Evolutionary conservation across 2,113 vertebrate genomes (phyloP).

Genomic region (Labrus mixtus): DNA sequence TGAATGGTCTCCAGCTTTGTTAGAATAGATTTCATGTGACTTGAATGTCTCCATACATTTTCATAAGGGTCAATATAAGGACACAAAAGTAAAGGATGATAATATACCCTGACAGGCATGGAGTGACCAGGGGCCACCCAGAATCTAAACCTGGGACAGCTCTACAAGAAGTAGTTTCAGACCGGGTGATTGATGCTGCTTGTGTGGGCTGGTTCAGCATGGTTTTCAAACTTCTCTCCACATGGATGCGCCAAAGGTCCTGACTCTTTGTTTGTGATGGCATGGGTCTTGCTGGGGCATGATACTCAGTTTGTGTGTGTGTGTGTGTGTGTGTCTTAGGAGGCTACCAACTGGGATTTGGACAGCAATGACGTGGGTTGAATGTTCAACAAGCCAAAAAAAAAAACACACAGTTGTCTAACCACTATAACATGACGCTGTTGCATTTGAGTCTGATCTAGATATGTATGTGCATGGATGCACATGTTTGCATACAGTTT

Average conservation of each 20-base stretch:
- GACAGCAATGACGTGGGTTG: conserved; percentile 57
- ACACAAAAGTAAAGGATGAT: conserved; percentile 34
- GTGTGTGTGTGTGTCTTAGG: conserved; percentile 42
- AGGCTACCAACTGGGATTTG: conserved; percentile 54
- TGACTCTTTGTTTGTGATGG: conserved; percentile 55
- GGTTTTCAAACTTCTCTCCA: conserved; percentile 67
- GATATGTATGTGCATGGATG: no score
- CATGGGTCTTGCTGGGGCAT: conserved; percentile 52
- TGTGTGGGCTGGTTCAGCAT: conserved; percentile 49
- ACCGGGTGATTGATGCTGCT: conserved; percentile 39
- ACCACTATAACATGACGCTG: no score
- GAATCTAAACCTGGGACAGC: conserved; percentile 45
- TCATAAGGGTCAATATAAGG: conserved; percentile 35
- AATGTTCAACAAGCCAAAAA: conserved; percentile 31
- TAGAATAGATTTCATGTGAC: conserved; percentile 46
- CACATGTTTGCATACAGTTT: no score
- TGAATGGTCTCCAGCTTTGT: background rate
- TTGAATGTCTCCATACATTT: conserved; percentile 65
- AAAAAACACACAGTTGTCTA: background rate
- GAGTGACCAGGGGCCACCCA: conserved; percentile 35
- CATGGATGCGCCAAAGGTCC: conserved; percentile 55
- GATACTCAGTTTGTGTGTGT: conserved; percentile 35
- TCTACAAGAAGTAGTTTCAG: conserved; percentile 40
- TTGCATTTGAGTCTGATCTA: no score
- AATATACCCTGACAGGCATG: conserved; percentile 50